A percentile compares a stretch with the other conserved stretches of the same genome.
Evolutionary conservation across 1,140 invertebrate genomes (phyloP).

Genomic region (Dendrolimus kikuchii): DNA sequence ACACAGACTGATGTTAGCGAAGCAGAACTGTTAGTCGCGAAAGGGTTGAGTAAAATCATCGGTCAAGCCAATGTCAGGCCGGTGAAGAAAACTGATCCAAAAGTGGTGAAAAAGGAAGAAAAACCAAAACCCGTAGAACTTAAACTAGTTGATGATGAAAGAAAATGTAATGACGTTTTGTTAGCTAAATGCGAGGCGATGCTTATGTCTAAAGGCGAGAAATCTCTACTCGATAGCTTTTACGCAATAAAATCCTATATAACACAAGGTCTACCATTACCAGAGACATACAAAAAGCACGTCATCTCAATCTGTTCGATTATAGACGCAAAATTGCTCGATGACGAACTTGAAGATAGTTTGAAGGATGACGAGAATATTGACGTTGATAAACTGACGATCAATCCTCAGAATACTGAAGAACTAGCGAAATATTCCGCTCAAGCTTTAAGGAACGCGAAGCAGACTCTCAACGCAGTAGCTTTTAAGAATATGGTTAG

Average conservation of each 20-base stretch:
- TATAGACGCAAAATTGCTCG: slow-evolving; percentile 48
- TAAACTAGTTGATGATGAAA: slow-evolving; percentile 32
- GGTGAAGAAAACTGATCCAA: slow-evolving; percentile 38
- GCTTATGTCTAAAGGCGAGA: slow-evolving; percentile 52
- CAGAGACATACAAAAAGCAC: slow-evolving; percentile 54
- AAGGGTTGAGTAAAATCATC: slow-evolving; percentile 64
- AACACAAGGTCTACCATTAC: slow-evolving; percentile 46
- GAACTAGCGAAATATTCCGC: slow-evolving; percentile 56
- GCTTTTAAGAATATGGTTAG: slow-evolving; percentile 47
- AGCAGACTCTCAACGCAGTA: slow-evolving; percentile 52
- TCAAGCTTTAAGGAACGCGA: slow-evolving; percentile 50
- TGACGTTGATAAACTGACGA: slow-evolving; percentile 7
- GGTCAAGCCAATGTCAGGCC: slow-evolving; percentile 41
- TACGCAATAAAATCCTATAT: slow-evolving; percentile 59
- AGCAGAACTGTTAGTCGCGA: slow-evolving; percentile 61
- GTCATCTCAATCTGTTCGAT: slow-evolving; percentile 51
- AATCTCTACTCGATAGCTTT: slow-evolving; percentile 50
- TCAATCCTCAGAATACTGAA: slow-evolving; percentile 38
- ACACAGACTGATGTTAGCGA: slow-evolving; percentile 43
- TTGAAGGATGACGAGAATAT: slow-evolving; percentile 27
- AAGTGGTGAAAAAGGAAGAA: slow-evolving; percentile 29
- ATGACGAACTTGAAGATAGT: slow-evolving; percentile 48
- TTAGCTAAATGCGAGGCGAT: slow-evolving; percentile 54
- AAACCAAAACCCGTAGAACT: slow-evolving; percentile 19
- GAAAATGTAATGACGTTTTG: slow-evolving; percentile 36